These are phyloP conservation scores for Puffinus mauretanicus DNA, from an alignment of 2,113 vertebrate species.

Conservation along the genomic window DNA sequence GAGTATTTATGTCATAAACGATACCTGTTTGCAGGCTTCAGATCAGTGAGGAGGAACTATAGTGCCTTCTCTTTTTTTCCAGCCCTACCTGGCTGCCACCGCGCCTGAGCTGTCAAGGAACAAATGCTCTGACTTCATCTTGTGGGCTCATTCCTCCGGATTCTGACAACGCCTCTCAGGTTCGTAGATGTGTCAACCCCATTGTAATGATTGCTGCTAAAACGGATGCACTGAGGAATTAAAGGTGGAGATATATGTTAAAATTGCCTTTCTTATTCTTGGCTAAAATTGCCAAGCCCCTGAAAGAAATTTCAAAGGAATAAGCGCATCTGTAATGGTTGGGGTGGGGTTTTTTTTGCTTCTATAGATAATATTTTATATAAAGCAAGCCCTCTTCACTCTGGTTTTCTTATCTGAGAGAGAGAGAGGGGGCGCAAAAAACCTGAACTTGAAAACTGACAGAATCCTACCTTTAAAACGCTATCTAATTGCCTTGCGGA, in stretches of 20 bases:
- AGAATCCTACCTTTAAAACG: background rate
- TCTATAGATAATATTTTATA: background rate
- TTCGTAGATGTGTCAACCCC: background rate
- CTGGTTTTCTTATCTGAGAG: background rate
- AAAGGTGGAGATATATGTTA: background rate
- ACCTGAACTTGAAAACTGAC: background rate
- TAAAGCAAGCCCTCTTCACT: background rate
- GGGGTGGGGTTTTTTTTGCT: background rate
- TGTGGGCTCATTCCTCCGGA: background rate
- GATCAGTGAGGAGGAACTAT: slow-evolving; percentile 24
- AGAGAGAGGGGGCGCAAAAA: background rate
- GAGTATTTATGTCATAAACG: slow-evolving; percentile 29
- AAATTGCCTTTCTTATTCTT: background rate
- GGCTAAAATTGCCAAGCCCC: background rate
- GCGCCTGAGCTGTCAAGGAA: slow-evolving; percentile 6
- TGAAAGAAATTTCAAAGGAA: background rate
- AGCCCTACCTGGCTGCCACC: background rate
- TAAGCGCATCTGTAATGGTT: background rate
- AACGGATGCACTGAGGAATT: background rate
- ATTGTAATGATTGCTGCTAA: slow-evolving; percentile 21
- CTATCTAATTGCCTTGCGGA: background rate
- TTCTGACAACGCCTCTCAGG: background rate
- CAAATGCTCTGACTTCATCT: slow-evolving; percentile 28
- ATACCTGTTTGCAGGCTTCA: slow-evolving; percentile 3
- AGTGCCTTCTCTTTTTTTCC: background rate